A percentile compares a stretch with the other conserved stretches of the same genome.
Evolutionary conservation across 1,140 invertebrate species (phyloP).

Genomic region (Chrysopa pallens): DNA sequence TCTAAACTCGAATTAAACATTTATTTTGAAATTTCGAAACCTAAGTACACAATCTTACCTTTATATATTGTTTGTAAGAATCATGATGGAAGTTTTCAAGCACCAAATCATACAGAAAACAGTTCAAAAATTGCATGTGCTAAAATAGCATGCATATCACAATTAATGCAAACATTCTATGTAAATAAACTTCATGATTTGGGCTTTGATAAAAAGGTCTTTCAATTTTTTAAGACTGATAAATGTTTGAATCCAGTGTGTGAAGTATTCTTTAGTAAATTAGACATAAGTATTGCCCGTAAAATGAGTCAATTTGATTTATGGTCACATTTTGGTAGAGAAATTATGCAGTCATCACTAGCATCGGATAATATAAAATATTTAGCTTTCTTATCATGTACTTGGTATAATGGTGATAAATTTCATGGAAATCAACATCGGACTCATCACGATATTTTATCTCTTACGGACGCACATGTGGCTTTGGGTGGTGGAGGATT

Average conservation of each 20-base stretch:
- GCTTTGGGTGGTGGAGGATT: slow-evolving; percentile 79
- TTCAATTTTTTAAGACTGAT: slow-evolving; percentile 50
- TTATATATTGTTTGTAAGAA: slow-evolving; percentile 57
- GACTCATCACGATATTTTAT: slow-evolving; percentile 55
- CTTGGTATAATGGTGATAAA: slow-evolving; percentile 48
- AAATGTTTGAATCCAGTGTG: slow-evolving; percentile 35
- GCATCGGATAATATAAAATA: slow-evolving; percentile 58
- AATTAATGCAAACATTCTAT: slow-evolving; percentile 69
- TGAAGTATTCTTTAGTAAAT: slow-evolving; percentile 47
- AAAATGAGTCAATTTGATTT: slow-evolving; percentile 59
- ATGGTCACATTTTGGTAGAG: slow-evolving; percentile 69
- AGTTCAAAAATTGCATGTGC: slow-evolving; percentile 54
- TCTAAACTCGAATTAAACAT: slow-evolving; percentile 2
- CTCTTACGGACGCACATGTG: slow-evolving; percentile 62
- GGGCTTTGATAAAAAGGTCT: slow-evolving; percentile 62
- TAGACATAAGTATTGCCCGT: slow-evolving; percentile 50
- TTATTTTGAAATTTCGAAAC: neutral
- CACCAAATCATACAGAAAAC: slow-evolving; percentile 44
- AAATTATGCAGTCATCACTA: slow-evolving; percentile 47
- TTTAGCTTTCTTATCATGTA: slow-evolving; percentile 77
- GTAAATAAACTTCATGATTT: slow-evolving; percentile 76
- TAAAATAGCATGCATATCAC: slow-evolving; percentile 57
- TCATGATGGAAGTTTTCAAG: slow-evolving; percentile 66
- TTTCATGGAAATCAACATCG: slow-evolving; percentile 31
- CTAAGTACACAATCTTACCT: slow-evolving; percentile 32